phyloP scores from a whole-genome alignment of 2,797 vertebrate species.

The Betta splendens region DNA sequence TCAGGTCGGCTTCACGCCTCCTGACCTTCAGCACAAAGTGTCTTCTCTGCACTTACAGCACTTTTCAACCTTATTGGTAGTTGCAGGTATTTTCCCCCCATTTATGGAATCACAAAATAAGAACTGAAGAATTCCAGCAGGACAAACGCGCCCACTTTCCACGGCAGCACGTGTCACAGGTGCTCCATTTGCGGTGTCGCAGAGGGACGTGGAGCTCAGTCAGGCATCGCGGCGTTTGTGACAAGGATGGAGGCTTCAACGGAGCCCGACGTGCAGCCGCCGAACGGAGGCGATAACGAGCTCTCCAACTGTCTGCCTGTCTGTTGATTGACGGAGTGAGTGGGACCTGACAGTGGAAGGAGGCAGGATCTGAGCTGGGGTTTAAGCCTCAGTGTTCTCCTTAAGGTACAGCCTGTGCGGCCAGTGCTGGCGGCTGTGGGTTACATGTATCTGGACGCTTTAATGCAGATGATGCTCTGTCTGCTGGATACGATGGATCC shows the following conservation, averaged over 20 bases:
- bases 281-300: constrained; percentile 60
- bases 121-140: background rate
- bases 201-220: constrained; percentile 13
- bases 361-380: constrained; percentile 11
- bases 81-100: too few species aligned
- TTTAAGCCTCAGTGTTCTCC: background rate
- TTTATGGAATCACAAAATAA: too few species aligned
- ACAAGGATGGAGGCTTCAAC: constrained; percentile 23
- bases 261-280: constrained; percentile 35
- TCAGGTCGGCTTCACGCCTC: too few species aligned
- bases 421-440: too few species aligned
- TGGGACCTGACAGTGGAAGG: constrained; percentile 9
- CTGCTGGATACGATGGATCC: too few species aligned
- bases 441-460: too few species aligned
- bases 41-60: too few species aligned
- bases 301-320: constrained; percentile 24
- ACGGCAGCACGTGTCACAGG: constrained; percentile 15
- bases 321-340: constrained; percentile 34
- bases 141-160: constrained; percentile 1
- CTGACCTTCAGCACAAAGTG: too few species aligned
- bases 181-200: constrained; percentile 26
- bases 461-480: too few species aligned
- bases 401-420: background rate
- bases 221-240: constrained; percentile 7
- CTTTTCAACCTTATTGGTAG: too few species aligned